A percentile compares a stretch with the other conserved stretches of the same genome.
Evolutionary conservation across 1,140 invertebrate species (phyloP).

Genomic region (Leguminivora glycinivorella): DNA sequence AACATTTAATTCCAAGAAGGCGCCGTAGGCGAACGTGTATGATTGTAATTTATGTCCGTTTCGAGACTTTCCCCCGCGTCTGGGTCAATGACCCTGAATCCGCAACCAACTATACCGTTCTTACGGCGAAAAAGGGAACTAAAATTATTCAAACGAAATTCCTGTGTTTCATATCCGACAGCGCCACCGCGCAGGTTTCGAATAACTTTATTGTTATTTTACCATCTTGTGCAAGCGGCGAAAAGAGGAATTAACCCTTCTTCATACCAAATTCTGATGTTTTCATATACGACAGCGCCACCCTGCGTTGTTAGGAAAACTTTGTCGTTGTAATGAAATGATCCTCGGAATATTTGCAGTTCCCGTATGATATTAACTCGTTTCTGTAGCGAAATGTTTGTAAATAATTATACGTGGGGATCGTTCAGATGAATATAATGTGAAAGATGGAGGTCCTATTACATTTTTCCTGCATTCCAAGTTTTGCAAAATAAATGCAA

Average conservation of each 20-base stretch:
- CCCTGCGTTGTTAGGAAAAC: neutral
- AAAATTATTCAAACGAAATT: neutral
- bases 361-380: constrained; percentile 22
- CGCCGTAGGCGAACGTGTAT: constrained; percentile 9
- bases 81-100: constrained; percentile 39
- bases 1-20: constrained; percentile 26
- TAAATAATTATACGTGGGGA: constrained; percentile 19
- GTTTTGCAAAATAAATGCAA: neutral
- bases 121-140: neutral
- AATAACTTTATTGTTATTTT: neutral
- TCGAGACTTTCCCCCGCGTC: constrained; percentile 37
- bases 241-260: constrained; percentile 2
- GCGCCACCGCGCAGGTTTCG: neutral
- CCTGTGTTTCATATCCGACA: neutral
- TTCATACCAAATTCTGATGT: neutral
- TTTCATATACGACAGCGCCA: neutral
- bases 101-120: neutral
- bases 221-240: neutral
- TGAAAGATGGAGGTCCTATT: neutral
- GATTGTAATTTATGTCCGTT: constrained; percentile 30
- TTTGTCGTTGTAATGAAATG: constrained; percentile 15
- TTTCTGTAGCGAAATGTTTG: constrained; percentile 18
- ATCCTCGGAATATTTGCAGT: constrained; percentile 23
- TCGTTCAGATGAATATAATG: constrained; percentile 6
- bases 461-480: neutral